phyloP scores from a whole-genome alignment of 2,888 invertebrate species.

The Scaptomyza polygonia region DNA sequence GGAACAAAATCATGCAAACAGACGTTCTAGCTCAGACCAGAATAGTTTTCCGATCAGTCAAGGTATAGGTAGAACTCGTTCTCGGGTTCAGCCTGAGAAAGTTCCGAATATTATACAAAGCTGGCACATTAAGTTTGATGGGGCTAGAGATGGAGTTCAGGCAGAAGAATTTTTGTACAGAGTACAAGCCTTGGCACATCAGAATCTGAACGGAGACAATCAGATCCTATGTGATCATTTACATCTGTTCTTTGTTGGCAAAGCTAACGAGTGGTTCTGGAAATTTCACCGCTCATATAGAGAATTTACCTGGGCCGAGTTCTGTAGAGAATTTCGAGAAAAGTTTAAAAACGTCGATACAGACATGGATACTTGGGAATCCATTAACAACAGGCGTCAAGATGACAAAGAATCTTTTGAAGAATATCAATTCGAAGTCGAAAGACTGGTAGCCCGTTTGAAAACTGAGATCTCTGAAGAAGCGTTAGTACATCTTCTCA shows the following conservation, averaged over 20 bases:
- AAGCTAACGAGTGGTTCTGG: constrained; percentile 15
- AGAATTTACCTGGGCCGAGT: too few relatives aligned
- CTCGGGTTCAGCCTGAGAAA: constrained; percentile 2
- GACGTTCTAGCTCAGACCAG: background rate
- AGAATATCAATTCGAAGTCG: constrained; percentile 12
- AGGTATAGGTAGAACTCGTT: background rate
- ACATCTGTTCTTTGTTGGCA: constrained; percentile 9
- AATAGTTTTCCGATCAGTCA: background rate
- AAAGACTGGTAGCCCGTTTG: constrained; percentile 4
- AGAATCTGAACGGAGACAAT: background rate
- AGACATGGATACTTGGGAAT: too few relatives aligned
- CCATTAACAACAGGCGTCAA: too few relatives aligned
- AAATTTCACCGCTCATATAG: too few relatives aligned
- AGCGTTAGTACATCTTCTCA: too few relatives aligned
- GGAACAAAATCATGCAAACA: background rate
- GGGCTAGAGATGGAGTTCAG: background rate
- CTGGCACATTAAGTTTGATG: constrained; percentile 5
- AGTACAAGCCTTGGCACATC: constrained; percentile 8
- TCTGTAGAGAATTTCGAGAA: too few relatives aligned
- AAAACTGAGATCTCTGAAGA: too few relatives aligned
- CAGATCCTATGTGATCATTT: constrained; percentile 14
- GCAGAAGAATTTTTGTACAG: constrained; percentile 11
- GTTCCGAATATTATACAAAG: constrained; percentile 5
- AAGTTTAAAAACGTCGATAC: too few relatives aligned
- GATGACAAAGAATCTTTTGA: constrained; percentile 11